Evolutionary conservation across 35 echinoderm and acorn worm species (phyloP).

Genomic region (Heliocidaris tuberculata): DNA sequence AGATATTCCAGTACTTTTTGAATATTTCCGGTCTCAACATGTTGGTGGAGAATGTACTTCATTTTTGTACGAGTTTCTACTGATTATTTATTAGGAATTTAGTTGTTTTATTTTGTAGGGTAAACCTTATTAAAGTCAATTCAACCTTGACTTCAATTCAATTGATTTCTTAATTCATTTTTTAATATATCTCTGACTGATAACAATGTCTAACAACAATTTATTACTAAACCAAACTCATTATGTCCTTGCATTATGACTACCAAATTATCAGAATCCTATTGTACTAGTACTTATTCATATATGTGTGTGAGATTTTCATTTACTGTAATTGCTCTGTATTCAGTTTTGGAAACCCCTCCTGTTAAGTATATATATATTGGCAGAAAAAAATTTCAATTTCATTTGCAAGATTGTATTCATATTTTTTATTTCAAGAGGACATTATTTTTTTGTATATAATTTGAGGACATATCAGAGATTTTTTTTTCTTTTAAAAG

Average conservation of each 20-base stretch:
- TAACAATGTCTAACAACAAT: not conserved
- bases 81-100: too few species aligned
- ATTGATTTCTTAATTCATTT: too few species aligned
- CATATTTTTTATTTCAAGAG: not conserved
- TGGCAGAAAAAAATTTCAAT: not conserved
- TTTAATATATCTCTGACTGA: not conserved
- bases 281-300: not conserved
- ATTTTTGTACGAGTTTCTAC: too few species aligned
- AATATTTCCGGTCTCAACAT: too few species aligned
- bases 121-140: too few species aligned
- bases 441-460: not conserved
- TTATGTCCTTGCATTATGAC: not conserved
- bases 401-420: not conserved
- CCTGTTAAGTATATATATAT: not conserved
- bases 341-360: not conserved
- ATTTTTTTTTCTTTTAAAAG: not conserved
- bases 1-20: not conserved
- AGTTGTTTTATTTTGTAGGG: too few species aligned
- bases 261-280: not conserved
- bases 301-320: not conserved
- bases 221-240: not conserved
- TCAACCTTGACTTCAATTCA: too few species aligned
- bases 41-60: too few species aligned
- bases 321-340: not conserved
- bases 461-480: constrained; percentile 11